Evolutionary conservation across 92 coral and sea anemone genomes (phyloP), one percentile per base, ranked within the genome.

Genomic region (Palythoa heliodiscus): DNA sequence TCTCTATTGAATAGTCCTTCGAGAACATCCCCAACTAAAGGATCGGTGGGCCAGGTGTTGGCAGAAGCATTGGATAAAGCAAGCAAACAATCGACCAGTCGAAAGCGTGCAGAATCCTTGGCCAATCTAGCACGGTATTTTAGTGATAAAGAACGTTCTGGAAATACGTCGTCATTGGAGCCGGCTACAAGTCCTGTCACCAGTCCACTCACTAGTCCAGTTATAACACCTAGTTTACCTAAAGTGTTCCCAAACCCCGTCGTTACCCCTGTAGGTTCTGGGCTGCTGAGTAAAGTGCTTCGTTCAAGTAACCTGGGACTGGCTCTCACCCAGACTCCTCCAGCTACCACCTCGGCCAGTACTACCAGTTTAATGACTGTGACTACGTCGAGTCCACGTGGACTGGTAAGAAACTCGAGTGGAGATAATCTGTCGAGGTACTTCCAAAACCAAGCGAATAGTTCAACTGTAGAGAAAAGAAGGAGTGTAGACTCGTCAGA

Each of bases 21-120:
- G 0, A 22, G 86, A 8, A 7, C 98, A 43, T 83, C 95, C 0
- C 91, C 98, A 38, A 86, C 87, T 48, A 92, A 83, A 22, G 91
- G 92, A 24, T 94, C 98, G 12, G 98, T 94, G 23, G 98, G 98
- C 2, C 92, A 90, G 50, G 93, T 94, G 4, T 92, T 94, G 13
- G 93, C 98, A 25, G 91, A 90, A 50, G 98, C 93, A 7, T 87
- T 94, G 15, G 87, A 90, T 4, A 94, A 92, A 86, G 98, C 98
- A 72, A 94, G 98, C 58, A 89, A 92, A 69, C 93, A 84, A 29
- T 95, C 98, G 0, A 83, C 91, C 25, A 83, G 82, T 15, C 90
- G 89, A 78, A 93, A 92, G 75, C 86, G 98, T n/a, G 95, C 98
- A 5, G 92, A 84, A 78, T 94, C 98, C 8, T 87, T 94, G 66